A percentile compares a stretch with the other conserved stretches of the same genome.
These are phyloP conservation scores for Crotalus tigris DNA, from an alignment of 2,113 vertebrate species.

Conservation along the genomic window DNA sequence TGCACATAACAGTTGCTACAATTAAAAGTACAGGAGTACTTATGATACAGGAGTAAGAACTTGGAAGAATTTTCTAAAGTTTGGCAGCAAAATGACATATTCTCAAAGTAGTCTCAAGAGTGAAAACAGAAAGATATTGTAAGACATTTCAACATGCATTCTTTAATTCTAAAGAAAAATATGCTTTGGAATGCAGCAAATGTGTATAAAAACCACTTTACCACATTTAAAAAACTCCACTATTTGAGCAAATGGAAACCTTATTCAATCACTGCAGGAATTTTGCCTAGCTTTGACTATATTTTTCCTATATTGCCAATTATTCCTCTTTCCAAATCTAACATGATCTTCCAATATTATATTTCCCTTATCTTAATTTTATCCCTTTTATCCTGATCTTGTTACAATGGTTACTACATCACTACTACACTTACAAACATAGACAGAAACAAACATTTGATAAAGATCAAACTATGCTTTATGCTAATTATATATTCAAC, in stretches of 20 bases:
- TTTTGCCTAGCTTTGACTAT: neutral
- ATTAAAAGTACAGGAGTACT: neutral
- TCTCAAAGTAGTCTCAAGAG: neutral
- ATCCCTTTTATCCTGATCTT: neutral
- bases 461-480: neutral
- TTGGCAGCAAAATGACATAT: neutral
- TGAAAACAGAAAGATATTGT: neutral
- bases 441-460: neutral
- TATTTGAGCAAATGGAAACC: slow-evolving; percentile 12
- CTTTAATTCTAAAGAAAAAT: neutral
- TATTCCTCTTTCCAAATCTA: neutral
- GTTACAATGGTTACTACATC: neutral
- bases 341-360: neutral
- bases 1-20: neutral
- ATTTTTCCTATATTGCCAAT: neutral
- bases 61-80: neutral
- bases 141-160: neutral
- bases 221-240: neutral
- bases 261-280: neutral
- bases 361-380: neutral
- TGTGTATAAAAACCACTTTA: slow-evolving; percentile 6
- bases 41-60: neutral
- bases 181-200: neutral
- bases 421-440: neutral
- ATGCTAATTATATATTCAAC: neutral